Conservation (phyloP, 2,797 vertebrate species). For the Bovichtus diacanthus region DNA sequence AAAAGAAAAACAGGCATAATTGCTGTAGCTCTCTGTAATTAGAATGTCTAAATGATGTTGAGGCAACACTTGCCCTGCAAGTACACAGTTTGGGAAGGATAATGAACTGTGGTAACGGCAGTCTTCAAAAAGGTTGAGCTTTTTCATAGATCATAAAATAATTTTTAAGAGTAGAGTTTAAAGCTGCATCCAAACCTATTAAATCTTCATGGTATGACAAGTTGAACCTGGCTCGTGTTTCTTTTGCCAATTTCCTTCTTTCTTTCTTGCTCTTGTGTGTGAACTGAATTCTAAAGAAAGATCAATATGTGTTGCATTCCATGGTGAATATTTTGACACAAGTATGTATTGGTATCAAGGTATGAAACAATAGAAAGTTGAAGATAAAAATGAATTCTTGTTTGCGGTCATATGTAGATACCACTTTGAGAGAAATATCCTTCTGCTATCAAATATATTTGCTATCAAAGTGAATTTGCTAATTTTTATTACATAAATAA, state of each 20-base stretch:
- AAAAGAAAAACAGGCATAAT: constrained; percentile 59
- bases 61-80: constrained; percentile 47
- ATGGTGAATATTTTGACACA: not conserved
- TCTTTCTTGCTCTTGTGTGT: not conserved
- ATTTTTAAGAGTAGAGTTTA: not conserved
- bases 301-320: not conserved
- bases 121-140: constrained; percentile 9
- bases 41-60: constrained; percentile 61
- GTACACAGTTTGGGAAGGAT: constrained; percentile 27
- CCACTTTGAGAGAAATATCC: not conserved
- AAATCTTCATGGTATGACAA: not conserved
- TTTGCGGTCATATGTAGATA: not conserved
- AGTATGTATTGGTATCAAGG: not conserved
- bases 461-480: not conserved
- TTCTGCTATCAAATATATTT: not conserved
- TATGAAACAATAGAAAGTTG: not conserved
- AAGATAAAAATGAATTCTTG: not conserved
- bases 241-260: not conserved
- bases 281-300: not conserved
- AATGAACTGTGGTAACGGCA: constrained; percentile 39
- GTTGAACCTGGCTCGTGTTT: not conserved
- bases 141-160: constrained; percentile 28
- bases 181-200: not conserved
- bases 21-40: constrained; percentile 72
- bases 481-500: not conserved